Percentiles rank a stretch among this genome's conserved stretches.
phyloP scores from a whole-genome alignment of 2,888 invertebrate species.

The Tenthredo distinguenda region DNA sequence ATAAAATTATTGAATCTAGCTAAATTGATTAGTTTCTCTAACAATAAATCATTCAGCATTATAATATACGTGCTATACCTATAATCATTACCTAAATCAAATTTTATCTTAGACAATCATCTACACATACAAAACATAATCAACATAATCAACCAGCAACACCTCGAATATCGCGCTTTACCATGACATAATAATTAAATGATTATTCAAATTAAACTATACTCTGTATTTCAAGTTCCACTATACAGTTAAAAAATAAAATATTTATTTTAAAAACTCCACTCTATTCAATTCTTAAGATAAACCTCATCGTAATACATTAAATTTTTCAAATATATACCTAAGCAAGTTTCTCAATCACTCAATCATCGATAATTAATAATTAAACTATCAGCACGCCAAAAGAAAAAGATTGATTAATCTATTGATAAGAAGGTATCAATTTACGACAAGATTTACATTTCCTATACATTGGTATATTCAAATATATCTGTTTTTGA shows the following conservation, averaged over 20 bases:
- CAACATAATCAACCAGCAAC: constrained; percentile 34
- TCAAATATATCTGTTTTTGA: not conserved
- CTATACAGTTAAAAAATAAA: constrained; percentile 32
- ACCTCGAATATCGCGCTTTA: constrained; percentile 40
- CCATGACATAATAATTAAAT: constrained; percentile 34
- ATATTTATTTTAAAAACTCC: constrained; percentile 40
- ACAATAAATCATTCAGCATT: constrained; percentile 6
- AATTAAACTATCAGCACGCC: not conserved
- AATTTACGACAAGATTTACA: not conserved
- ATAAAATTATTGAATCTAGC: constrained; percentile 22
- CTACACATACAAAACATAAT: not conserved
- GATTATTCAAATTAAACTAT: constrained; percentile 33
- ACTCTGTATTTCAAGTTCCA: constrained; percentile 28
- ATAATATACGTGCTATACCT: not conserved
- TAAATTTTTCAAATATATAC: not conserved
- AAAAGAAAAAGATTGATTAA: not conserved
- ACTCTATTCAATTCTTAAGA: not conserved
- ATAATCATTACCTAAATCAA: not conserved
- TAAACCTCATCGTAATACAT: not conserved
- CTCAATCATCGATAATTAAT: too few relatives aligned
- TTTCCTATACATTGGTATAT: not conserved
- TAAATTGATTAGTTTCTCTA: not conserved
- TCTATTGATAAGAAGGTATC: not conserved
- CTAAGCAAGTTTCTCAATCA: not conserved
- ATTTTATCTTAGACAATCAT: constrained; percentile 46